A percentile compares a stretch with the other conserved stretches of the same genome.
Evolutionary conservation across 2,113 vertebrate species (phyloP).

Genomic region (Mola mola): DNA sequence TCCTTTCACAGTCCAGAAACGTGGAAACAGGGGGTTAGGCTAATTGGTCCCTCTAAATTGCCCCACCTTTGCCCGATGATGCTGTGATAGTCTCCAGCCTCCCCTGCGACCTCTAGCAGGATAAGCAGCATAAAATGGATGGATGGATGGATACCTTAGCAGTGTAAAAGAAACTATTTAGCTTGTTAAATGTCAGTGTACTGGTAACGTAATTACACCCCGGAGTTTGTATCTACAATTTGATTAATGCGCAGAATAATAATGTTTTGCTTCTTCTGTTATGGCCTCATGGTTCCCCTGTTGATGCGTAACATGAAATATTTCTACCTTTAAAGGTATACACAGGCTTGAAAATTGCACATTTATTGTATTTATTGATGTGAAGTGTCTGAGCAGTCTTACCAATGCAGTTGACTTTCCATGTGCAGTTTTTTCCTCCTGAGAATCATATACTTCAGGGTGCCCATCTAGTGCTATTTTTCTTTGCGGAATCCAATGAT

Average conservation of each 20-base stretch:
- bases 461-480: not conserved
- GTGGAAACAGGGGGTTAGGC: too few species aligned
- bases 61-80: too few species aligned
- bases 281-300: not conserved
- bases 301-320: not conserved
- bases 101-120: too few species aligned
- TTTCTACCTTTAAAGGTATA: not conserved
- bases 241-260: too few species aligned
- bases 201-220: not conserved
- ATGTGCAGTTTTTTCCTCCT: not conserved
- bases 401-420: not conserved
- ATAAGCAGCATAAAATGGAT: too few species aligned
- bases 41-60: too few species aligned
- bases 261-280: constrained; percentile 6
- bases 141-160: too few species aligned
- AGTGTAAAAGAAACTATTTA: too few species aligned
- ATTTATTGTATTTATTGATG: constrained; percentile 1
- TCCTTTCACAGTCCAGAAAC: too few species aligned
- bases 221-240: too few species aligned
- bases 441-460: not conserved
- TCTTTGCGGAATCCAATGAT: constrained; percentile 12
- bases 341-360: not conserved
- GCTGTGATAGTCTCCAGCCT: too few species aligned
- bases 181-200: not conserved
- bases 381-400: not conserved